Evolutionary conservation across 2,113 vertebrate genomes (phyloP).

Genomic region (Physeter macrocephalus): DNA sequence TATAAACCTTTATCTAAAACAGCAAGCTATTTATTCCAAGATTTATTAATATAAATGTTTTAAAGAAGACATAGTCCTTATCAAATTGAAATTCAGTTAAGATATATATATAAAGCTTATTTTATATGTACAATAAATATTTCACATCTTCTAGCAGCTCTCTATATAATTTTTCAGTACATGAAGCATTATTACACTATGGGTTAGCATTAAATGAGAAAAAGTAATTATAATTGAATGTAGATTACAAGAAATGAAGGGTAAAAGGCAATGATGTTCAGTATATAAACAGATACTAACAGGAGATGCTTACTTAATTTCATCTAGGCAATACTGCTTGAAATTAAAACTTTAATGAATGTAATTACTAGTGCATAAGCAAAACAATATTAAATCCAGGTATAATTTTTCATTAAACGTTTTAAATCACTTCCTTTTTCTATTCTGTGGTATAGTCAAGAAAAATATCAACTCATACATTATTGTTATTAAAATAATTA

Average conservation of each 20-base stretch:
- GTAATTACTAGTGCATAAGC: slow-evolving; percentile 74
- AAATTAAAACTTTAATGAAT: slow-evolving; percentile 82
- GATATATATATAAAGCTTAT: not conserved
- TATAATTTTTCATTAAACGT: slow-evolving; percentile 75
- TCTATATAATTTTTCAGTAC: slow-evolving; percentile 28
- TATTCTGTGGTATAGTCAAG: slow-evolving; percentile 53
- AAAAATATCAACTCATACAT: slow-evolving; percentile 53
- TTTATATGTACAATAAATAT: not conserved
- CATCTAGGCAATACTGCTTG: slow-evolving; percentile 70
- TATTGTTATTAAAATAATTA: slow-evolving; percentile 65
- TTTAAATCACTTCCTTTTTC: slow-evolving; percentile 61
- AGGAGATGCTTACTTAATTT: slow-evolving; percentile 75
- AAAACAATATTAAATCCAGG: slow-evolving; percentile 72
- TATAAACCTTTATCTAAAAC: not conserved
- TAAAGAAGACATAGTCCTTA: not conserved
- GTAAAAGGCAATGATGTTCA: slow-evolving; percentile 53
- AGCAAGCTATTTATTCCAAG: not conserved
- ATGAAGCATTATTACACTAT: not conserved
- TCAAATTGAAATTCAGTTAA: not conserved
- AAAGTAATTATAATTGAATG: slow-evolving; percentile 67
- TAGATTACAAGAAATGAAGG: slow-evolving; percentile 59
- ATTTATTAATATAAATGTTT: not conserved
- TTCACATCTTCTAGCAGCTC: slow-evolving; percentile 23
- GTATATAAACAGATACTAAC: slow-evolving; percentile 60
- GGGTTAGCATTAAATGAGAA: not conserved